Evolutionary conservation across 2,797 vertebrate genomes (phyloP), one percentile per base, ranked within the genome.

Genomic region (Gambusia yucatana): DNA sequence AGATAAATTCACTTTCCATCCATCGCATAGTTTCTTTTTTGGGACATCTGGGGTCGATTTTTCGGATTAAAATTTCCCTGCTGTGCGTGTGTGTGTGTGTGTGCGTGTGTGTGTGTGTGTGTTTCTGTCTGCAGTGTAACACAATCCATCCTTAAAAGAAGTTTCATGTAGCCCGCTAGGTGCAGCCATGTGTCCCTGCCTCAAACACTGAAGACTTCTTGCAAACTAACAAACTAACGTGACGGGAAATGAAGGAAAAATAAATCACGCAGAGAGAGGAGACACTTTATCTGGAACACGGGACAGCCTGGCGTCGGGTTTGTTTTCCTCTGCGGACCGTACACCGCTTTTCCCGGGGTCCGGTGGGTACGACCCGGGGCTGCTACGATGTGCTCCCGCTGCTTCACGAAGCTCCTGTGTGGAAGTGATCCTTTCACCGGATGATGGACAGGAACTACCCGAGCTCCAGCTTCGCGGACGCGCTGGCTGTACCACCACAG

Each of bases 391-490:
- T 83, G 91, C 87, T 91, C 78, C 91, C 87, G 88, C 92, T 93
- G 94, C 92, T 93, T 87, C 87, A 86, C 87, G 88, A 92, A 95
- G 93, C 94, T 94, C 91, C 89, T 86, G 81, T 84, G 93, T 91
- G 91, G 91, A 95, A 91, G 94, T 80, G 94, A 92, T 88, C 88
- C 93, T 89, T 90, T 93, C 86, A 94, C 96, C 96, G 96, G 95
- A 96, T 96, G 96, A 98, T 98, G 98, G 98, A 99, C 95, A 97
- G 97, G 95, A 97, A 96, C 95, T 98, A 97, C 95, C 95, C 97
- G 95, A 95, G 96, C 94, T 95, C 97, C 88, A 95, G 96, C 96
- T 98, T 98, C 88, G 93, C 96, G 87, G 97, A 97, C 92, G 94
- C 96, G 95, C 95, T 96, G 95, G 96, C 91, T 91, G 88, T 95